Evolutionary conservation across 2,113 vertebrate species (phyloP).

Genomic region (Micronycteris hirsuta): DNA sequence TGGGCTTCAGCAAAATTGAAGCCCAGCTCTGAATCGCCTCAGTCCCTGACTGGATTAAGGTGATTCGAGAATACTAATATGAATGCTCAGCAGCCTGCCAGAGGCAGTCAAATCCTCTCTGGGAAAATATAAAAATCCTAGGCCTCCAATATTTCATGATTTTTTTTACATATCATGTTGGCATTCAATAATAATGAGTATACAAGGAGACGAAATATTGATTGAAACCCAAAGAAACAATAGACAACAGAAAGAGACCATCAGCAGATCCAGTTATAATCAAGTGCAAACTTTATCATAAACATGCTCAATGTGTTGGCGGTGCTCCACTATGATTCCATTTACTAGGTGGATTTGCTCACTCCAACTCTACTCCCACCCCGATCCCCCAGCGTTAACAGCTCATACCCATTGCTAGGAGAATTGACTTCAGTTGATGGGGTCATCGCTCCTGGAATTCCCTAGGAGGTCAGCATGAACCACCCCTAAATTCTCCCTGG

Average conservation of each 20-base stretch:
- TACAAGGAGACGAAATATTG: background rate
- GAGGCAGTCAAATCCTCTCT: background rate
- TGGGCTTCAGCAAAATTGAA: background rate
- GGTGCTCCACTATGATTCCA: background rate
- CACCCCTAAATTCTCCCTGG: background rate
- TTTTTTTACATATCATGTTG: background rate
- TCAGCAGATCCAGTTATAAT: background rate
- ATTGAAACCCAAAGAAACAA: background rate
- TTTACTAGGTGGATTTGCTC: background rate
- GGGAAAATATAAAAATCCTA: background rate
- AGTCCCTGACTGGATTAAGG: background rate
- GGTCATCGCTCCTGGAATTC: background rate
- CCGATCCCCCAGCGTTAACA: background rate
- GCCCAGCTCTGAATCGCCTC: background rate
- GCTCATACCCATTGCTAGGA: background rate
- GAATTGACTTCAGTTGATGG: background rate
- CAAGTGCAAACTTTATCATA: background rate
- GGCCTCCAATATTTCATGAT: background rate
- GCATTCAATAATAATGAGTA: background rate
- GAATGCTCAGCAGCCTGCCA: background rate
- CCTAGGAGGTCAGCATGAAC: background rate
- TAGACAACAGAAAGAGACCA: background rate
- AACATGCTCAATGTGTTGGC: background rate
- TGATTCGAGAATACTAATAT: background rate
- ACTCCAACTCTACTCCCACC: background rate